Conservation (phyloP, 2,888 invertebrate species). For the Morinoia aosen region DNA sequence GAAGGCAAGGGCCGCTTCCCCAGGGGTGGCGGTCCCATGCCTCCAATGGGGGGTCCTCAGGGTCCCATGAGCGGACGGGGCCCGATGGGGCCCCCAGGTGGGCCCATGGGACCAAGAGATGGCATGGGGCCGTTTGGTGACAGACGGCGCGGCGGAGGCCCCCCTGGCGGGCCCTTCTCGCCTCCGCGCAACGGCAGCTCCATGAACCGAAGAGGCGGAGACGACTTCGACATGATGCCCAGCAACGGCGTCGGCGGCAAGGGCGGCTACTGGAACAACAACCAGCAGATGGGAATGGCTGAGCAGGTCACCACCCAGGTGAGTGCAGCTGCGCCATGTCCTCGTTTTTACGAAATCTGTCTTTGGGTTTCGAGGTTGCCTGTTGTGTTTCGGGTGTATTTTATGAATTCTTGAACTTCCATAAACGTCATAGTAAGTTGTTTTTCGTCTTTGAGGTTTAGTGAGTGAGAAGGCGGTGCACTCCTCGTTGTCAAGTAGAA, state of each 20-base stretch:
- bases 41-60: slow-evolving; percentile 61
- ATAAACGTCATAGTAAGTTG: too few species aligned
- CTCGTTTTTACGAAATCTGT: not conserved
- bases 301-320: slow-evolving; percentile 64
- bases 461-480: too few species aligned
- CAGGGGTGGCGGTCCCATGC: slow-evolving; percentile 63
- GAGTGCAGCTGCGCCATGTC: not conserved
- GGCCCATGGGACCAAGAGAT: slow-evolving; percentile 60
- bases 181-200: slow-evolving; percentile 50
- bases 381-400: too few species aligned
- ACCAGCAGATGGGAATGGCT: slow-evolving; percentile 64
- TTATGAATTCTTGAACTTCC: too few species aligned
- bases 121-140: slow-evolving; percentile 59
- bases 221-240: slow-evolving; percentile 70
- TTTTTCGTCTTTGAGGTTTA: too few species aligned
- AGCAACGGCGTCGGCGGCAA: slow-evolving; percentile 66
- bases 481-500: too few species aligned
- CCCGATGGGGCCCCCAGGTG: slow-evolving; percentile 65
- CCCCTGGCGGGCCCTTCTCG: slow-evolving; percentile 69
- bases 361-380: too few species aligned
- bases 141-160: slow-evolving; percentile 69
- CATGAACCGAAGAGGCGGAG: slow-evolving; percentile 71
- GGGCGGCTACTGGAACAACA: slow-evolving; percentile 62
- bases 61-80: slow-evolving; percentile 63
- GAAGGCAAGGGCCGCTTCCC: slow-evolving; percentile 68